Percentiles rank a stretch among this genome's conserved stretches.
These are phyloP conservation scores for Machaerirhynchus nigripectus DNA, from an alignment of 2,113 vertebrate species.

Conservation along the genomic window DNA sequence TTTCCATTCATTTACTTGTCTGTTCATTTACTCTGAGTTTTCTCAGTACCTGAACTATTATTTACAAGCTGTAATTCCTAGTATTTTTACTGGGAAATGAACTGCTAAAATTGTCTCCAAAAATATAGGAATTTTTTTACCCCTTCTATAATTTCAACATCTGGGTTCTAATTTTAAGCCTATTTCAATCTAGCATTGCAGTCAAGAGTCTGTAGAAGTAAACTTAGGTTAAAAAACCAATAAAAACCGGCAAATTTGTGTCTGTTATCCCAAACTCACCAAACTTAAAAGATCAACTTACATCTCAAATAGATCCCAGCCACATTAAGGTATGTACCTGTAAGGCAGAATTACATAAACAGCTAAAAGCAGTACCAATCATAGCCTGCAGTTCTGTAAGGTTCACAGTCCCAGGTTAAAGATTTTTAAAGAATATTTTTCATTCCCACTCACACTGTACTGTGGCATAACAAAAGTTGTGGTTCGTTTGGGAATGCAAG, in stretches of 20 bases:
- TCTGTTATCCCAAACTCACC: neutral
- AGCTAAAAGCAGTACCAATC: neutral
- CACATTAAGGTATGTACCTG: neutral
- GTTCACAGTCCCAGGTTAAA: neutral
- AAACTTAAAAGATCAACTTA: neutral
- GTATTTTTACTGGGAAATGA: neutral
- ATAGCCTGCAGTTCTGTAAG: neutral
- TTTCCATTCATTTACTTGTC: neutral
- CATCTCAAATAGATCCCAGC: neutral
- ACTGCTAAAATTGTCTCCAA: neutral
- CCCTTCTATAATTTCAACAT: neutral
- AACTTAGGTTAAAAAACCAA: neutral
- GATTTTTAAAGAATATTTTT: neutral
- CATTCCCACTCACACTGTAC: neutral
- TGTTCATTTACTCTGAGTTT: neutral
- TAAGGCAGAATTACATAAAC: neutral
- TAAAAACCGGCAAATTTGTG: neutral
- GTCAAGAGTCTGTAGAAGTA: neutral
- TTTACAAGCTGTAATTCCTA: neutral
- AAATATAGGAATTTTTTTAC: neutral
- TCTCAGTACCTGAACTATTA: neutral
- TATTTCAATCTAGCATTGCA: neutral
- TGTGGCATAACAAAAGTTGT: neutral
- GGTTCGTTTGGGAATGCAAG: neutral
- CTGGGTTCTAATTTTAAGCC: neutral